Conservation (phyloP, 2,797 vertebrate genomes). For the Tolypeutes matacus region DNA sequence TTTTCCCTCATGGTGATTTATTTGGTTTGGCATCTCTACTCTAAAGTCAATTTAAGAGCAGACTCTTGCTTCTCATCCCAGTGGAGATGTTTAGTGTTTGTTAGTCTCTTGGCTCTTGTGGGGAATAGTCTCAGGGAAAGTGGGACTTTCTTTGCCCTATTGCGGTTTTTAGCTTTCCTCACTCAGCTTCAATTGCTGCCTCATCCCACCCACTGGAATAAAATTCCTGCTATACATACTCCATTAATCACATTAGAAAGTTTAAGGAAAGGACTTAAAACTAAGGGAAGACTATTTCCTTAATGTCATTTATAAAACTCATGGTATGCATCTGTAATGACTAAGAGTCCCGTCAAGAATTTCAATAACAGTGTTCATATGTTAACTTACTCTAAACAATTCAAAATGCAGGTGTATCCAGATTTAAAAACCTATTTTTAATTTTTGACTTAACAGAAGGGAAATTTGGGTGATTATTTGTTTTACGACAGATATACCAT, state of each 20-base stretch:
- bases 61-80: conserved; percentile 20
- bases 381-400: conserved; percentile 58
- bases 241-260: not conserved
- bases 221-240: not conserved
- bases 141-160: not conserved
- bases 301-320: conserved; percentile 47
- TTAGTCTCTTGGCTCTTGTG: not conserved
- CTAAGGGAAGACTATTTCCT: conserved; percentile 19
- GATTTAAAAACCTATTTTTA: conserved; percentile 37
- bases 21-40: conserved; percentile 64
- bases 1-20: conserved; percentile 54
- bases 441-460: not conserved
- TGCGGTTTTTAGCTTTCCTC: not conserved
- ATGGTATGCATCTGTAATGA: conserved; percentile 6
- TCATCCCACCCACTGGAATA: not conserved
- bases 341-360: conserved; percentile 35
- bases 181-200: not conserved
- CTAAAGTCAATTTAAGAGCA: conserved; percentile 56
- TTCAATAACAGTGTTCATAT: conserved; percentile 19
- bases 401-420: conserved; percentile 43
- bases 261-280: conserved; percentile 58
- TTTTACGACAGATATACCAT: conserved; percentile 45
- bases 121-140: conserved; percentile 28
- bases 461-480: conserved; percentile 31
- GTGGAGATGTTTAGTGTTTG: not conserved